A percentile compares a stretch with the other conserved stretches of the same genome.
phyloP scores from a whole-genome alignment of 2,113 vertebrate genomes.

The Vimba vimba region DNA sequence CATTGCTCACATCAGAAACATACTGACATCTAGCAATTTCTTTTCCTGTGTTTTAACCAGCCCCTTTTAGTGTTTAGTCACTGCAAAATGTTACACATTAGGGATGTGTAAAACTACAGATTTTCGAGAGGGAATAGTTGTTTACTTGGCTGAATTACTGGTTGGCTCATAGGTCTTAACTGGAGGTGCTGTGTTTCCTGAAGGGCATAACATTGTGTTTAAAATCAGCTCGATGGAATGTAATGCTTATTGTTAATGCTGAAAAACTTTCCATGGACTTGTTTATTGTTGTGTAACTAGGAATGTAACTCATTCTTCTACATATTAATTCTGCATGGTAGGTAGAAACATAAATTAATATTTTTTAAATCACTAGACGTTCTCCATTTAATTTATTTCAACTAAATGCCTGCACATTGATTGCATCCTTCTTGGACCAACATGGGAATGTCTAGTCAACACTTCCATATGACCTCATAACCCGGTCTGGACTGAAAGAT shows the following conservation, averaged over 20 bases:
- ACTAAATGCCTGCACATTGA: slow-evolving; percentile 21
- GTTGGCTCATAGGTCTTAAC: neutral
- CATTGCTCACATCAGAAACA: neutral
- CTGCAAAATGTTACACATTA: neutral
- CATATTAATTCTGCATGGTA: neutral
- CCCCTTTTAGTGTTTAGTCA: neutral
- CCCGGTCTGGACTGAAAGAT: slow-evolving; percentile 5
- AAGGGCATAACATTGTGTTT: neutral
- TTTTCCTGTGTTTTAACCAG: neutral
- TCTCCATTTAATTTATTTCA: slow-evolving; percentile 8
- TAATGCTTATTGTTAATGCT: neutral
- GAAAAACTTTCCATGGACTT: neutral
- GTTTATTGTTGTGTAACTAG: neutral
- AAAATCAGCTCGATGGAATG: neutral
- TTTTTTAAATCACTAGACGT: neutral
- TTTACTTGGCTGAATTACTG: neutral
- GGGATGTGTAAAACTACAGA: neutral
- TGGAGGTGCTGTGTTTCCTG: neutral
- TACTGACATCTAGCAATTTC: neutral
- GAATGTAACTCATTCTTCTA: neutral
- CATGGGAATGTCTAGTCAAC: slow-evolving; percentile 7
- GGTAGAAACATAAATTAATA: neutral
- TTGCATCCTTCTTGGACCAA: slow-evolving; percentile 35
- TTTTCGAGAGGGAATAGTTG: neutral
- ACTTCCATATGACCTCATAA: slow-evolving; percentile 26